Evolutionary conservation across 1,140 invertebrate species (phyloP).

Genomic region (honey bee (Apis mellifera)): DNA sequence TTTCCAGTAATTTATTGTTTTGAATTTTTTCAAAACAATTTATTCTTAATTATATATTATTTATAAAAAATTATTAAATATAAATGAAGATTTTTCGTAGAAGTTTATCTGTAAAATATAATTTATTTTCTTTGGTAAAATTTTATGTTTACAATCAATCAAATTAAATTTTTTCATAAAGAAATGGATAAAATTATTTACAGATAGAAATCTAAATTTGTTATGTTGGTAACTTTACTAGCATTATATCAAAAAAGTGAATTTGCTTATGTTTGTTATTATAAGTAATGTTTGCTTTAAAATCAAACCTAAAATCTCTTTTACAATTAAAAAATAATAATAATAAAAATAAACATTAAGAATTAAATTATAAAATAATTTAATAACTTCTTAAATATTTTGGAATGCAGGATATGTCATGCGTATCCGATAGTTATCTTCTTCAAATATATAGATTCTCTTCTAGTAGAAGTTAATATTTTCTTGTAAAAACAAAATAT

Average conservation of each 20-base stretch:
- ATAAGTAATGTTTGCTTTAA: neutral
- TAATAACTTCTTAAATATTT: neutral
- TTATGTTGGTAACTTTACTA: constrained; percentile 2
- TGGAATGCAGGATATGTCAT: neutral
- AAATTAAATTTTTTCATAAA: neutral
- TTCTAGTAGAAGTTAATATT: constrained; percentile 3
- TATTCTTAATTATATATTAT: neutral
- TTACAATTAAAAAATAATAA: neutral
- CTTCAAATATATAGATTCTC: neutral
- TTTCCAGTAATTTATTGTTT: neutral
- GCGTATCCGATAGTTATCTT: neutral
- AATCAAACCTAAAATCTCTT: neutral
- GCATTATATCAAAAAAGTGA: constrained; percentile 3
- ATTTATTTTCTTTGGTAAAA: neutral
- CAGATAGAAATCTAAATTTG: neutral
- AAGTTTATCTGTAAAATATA: neutral
- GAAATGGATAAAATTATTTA: neutral
- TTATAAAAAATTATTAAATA: too few species aligned
- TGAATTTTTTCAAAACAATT: too few species aligned
- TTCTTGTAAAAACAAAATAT: neutral
- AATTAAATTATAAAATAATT: too few species aligned
- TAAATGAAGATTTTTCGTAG: neutral
- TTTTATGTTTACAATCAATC: neutral
- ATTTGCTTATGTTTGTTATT: neutral
- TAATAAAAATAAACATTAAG: too few species aligned